Evolutionary conservation across 2,797 vertebrate genomes (phyloP), one percentile per base, ranked within the genome.

Genomic region (Sparidentex hasta): DNA sequence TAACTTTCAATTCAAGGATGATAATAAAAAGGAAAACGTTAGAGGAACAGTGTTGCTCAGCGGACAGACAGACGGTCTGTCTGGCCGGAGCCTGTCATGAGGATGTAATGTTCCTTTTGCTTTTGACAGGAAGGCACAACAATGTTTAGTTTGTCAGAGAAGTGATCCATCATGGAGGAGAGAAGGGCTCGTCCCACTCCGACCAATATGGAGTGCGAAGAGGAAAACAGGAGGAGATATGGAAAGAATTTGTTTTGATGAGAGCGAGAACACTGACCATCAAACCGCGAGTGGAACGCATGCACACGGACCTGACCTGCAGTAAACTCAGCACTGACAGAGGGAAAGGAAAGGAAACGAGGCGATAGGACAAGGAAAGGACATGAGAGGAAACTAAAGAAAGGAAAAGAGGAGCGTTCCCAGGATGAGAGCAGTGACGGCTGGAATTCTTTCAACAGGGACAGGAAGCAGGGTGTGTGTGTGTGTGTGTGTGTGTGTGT

Each of bases 401-500:
- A 75, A 71, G 65, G 67, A 79, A 86, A 86, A 82, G 86, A 82
- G 83, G 76, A 82, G 84, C 87, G 79, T 87, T 88, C 85, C 76
- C 77, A 88, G 86, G 85, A 81, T 69, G 76, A 84, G 85, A 86
- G 75, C 78, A 41, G 65, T 7, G 43, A 69, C 59, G 82, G 65
- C 65, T 82, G 90, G 80, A 91, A 89, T 87, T 92, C 73, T 66
- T 79, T 61, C 65, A 76, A 41, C 71, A 74, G 71, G 43, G 74
- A 80, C 87, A 93, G 92, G 92, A 94, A 93, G 81, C 27, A 44
- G 81, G 14, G 73, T 67, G 71, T 76, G 63, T 51, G 33, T 61
- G 69, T 59, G 57, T 71, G 72, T 71, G n/a, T 59, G 57, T 71
- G 72, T 71, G n/a, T 38, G 33, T 38, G 33, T 38, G 57, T 16